These are phyloP conservation scores for Coracias cyanogaster DNA, from an alignment of 2,797 vertebrate genomes.

Conservation along the genomic window DNA sequence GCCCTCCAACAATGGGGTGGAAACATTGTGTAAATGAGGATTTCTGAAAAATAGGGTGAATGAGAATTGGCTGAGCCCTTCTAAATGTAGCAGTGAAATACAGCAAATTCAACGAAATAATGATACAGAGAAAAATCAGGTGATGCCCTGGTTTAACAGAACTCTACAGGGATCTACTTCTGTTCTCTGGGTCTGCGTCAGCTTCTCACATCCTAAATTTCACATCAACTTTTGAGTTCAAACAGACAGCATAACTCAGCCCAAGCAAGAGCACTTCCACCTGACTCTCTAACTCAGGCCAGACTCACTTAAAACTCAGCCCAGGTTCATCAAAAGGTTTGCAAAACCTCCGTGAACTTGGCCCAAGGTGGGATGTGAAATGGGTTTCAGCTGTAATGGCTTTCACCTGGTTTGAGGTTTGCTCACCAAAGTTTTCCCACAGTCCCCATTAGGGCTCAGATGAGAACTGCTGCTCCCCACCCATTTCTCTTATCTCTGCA, in stretches of 20 bases:
- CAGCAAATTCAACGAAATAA: background rate
- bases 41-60: background rate
- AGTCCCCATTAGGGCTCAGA: slow-evolving; percentile 32
- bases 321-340: slow-evolving; percentile 29
- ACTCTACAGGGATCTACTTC: background rate
- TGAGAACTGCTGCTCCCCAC: slow-evolving; percentile 52
- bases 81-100: background rate
- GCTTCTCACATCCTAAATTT: slow-evolving; percentile 53
- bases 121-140: background rate
- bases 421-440: slow-evolving; percentile 54
- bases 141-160: background rate
- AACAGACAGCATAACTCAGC: background rate
- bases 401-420: slow-evolving; percentile 29
- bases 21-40: background rate
- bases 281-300: slow-evolving; percentile 6
- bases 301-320: background rate
- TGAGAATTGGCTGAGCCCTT: background rate
- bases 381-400: background rate
- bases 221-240: background rate
- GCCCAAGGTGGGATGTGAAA: background rate
- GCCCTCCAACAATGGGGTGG: background rate
- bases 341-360: background rate
- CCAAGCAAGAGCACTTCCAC: slow-evolving; percentile 35
- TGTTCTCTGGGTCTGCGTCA: background rate
- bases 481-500: slow-evolving; percentile 38